Evolutionary conservation across 2,888 invertebrate genomes (phyloP).

Genomic region (Dicranocentrus wangi): DNA sequence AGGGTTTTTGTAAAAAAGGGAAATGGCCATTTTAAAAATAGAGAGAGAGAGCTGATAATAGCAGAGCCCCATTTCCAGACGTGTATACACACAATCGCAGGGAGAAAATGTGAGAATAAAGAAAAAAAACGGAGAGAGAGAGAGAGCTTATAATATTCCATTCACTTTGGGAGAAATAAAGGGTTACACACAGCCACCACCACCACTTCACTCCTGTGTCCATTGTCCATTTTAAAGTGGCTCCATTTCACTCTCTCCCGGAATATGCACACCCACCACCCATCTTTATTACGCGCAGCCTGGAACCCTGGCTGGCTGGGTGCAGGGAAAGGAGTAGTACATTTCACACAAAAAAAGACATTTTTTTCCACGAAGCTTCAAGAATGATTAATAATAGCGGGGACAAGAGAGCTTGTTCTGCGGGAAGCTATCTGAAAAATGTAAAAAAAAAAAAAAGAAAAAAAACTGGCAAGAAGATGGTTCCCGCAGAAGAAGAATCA

Average conservation of each 20-base stretch:
- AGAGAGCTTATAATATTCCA: neutral
- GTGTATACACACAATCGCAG: too few species aligned
- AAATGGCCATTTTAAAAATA: constrained; percentile 32
- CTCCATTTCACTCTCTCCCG: constrained; percentile 7
- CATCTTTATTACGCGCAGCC: too few species aligned
- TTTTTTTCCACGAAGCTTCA: neutral
- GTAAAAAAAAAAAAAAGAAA: too few species aligned
- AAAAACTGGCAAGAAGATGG: too few species aligned
- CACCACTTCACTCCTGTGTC: constrained; percentile 14
- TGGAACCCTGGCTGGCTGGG: too few species aligned
- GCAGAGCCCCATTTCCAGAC: too few species aligned
- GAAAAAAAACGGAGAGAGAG: neutral
- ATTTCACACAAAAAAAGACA: constrained; percentile 7
- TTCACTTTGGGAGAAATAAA: neutral
- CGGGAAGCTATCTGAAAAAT: neutral
- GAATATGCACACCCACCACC: too few species aligned
- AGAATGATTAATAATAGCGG: constrained; percentile 41
- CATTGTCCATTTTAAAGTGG: constrained; percentile 33
- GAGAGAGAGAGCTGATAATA: too few species aligned
- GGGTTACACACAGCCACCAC: too few species aligned
- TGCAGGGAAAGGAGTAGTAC: neutral
- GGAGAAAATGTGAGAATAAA: too few species aligned
- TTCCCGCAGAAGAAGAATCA: too few species aligned
- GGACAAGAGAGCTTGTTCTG: neutral
- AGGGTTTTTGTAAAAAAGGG: neutral